Evolutionary conservation across 1,140 invertebrate species (phyloP), one percentile per base, ranked within the genome.

Genomic region (Bombus impatiens): DNA sequence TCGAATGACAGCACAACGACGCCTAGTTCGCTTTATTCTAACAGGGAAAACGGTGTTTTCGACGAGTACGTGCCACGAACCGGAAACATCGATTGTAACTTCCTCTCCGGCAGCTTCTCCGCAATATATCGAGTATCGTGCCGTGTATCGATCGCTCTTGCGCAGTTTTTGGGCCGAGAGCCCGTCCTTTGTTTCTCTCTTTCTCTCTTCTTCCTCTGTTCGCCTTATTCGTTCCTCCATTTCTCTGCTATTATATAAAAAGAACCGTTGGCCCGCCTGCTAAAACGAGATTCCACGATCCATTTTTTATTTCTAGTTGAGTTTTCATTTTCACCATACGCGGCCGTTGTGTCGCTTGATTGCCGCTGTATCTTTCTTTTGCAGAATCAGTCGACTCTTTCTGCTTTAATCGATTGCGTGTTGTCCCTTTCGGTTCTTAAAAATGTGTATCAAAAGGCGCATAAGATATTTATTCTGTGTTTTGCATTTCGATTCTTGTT

Each of bases 121-220:
- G 67, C 71, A 71, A 62, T 81, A 37, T 89, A 89, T 89, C 85
- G 78, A 84, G 67, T 89, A 89, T 87, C 88, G 79, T 53, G 80
- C 67, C 62, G 62, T 13, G 77, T 89, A 89, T 89, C 88, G 88
- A 89, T 89, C 81, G 88, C n/a, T 59, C 44, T 37, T 35, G n/a
- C 44, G 44, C 42, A 72, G 80, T 89, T 89, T 89, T 89, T 59
- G 65, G 84, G 47, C 44, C 68, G 67, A 62, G 35, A 81, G 67
- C 32, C 67, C 35, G 25, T 83, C 72, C 88, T 89, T 89, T 89
- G 88, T 89, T 25, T 22, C 40, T 44, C 37, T 25, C 32, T 75
- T 18, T 25, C n/a, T 53, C 18, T 25, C 22, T 25, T n/a, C 18
- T 67, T 57, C 28, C 22, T 44, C 47, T 12, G 8, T 42, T 13